Evolutionary conservation across 2,888 invertebrate genomes (phyloP), one percentile per base, ranked within the genome.

Genomic region (Orthosia cruda): DNA sequence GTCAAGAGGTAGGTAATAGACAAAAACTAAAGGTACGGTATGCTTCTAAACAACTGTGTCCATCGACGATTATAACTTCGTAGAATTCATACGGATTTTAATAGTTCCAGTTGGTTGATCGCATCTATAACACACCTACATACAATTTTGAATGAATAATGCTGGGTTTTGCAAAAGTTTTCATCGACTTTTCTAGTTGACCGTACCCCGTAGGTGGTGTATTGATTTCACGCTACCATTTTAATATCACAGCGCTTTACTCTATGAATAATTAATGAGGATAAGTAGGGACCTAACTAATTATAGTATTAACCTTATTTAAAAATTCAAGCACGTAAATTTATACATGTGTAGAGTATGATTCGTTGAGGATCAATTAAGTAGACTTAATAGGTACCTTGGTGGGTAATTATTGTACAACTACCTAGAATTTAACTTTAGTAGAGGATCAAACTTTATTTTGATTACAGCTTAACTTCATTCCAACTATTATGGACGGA

Each of bases 241-340:
- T 69, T 58, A 45, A 40, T 61, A 69, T 18, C 74, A 50, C 40
- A 52, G 20, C 50, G 40, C 9, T 63, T 57, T 57, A 65, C 23
- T 59, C 40, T 54, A 9, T 75, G 59, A 75, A 77, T 77, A 54
- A 75, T 69, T 61, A 18, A 77, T 75, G 23, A 59, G n/a, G 16
- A 20, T 61, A 40, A 12, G 11, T 20, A 59, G 40, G 52, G 16
- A 47, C 32, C 4, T 18, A 57, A 32, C 3, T 63, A 47, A n/a
- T 61, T 49, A 68, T 70, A 52, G 59, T 45, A 54, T 63, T 61
- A 65, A 62, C 77, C 77, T 62, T 57, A 73, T 32, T 77, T 66
- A 78, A 65, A 65, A 65, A 77, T 77, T 72, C 61, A 62, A 72
- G 45, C 64, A 72, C 72, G 71, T 55, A 65, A 57, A 62, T 68